Conservation (phyloP, 2,113 vertebrate genomes). For the Rhabdomys dilectus region DNA sequence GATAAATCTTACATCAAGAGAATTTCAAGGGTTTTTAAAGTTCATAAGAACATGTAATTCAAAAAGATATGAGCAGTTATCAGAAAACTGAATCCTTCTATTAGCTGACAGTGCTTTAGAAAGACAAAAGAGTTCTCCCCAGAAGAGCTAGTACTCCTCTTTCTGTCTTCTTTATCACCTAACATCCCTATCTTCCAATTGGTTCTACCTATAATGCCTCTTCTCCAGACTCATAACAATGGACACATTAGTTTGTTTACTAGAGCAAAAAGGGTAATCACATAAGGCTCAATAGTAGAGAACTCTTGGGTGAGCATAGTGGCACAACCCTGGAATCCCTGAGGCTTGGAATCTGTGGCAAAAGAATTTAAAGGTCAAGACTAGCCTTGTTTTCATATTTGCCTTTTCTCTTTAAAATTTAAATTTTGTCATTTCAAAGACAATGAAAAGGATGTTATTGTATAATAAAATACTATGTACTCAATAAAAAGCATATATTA, state of each 20-base stretch:
- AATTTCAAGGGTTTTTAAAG: background rate
- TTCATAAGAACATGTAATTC: background rate
- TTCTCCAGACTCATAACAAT: too few relatives aligned
- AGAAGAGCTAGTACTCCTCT: background rate
- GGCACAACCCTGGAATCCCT: background rate
- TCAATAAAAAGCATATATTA: background rate
- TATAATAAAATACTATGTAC: background rate
- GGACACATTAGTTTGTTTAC: too few relatives aligned
- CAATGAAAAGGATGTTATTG: background rate
- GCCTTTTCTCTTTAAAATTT: background rate
- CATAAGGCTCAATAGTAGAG: background rate
- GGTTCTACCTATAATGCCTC: background rate
- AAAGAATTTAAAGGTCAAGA: background rate
- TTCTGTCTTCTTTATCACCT: background rate
- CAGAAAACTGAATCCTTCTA: rapidly evolving
- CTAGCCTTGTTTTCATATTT: background rate
- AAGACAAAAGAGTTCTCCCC: background rate
- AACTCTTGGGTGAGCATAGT: background rate
- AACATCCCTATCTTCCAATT: too few relatives aligned
- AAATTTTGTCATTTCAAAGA: background rate
- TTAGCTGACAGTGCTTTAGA: rapidly evolving
- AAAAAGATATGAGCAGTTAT: background rate
- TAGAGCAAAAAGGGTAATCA: background rate
- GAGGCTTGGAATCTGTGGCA: too few relatives aligned
- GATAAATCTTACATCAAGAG: background rate